phyloP scores from a whole-genome alignment of 2,797 vertebrate genomes.

The Cottoperca gobio region DNA sequence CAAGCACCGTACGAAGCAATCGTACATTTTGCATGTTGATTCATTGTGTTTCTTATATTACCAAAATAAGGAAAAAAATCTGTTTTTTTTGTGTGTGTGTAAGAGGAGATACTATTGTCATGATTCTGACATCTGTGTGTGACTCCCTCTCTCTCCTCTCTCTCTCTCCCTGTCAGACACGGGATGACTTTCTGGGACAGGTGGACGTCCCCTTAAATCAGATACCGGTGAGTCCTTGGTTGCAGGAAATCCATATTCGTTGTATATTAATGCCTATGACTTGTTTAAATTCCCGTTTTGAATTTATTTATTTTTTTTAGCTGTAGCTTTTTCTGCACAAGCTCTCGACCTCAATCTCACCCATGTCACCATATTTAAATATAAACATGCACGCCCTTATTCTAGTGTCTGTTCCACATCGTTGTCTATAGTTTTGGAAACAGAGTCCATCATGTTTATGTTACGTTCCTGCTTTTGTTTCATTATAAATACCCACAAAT shows the following conservation, averaged over 20 bases:
- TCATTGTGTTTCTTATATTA: too few relatives aligned
- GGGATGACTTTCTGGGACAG: slow-evolving; percentile 98
- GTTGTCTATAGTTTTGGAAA: slow-evolving; percentile 74
- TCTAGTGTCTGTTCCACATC: slow-evolving; percentile 69
- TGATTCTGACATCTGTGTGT: slow-evolving; percentile 33
- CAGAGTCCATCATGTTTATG: slow-evolving; percentile 64
- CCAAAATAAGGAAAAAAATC: too few relatives aligned
- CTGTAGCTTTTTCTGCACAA: slow-evolving; percentile 19
- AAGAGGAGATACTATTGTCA: slow-evolving; percentile 5
- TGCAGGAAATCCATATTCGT: slow-evolving; percentile 8
- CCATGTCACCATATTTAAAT: slow-evolving; percentile 50
- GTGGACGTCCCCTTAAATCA: slow-evolving; percentile 97
- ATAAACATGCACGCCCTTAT: slow-evolving; percentile 58
- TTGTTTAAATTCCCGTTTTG: neutral
- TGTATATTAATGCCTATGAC: neutral
- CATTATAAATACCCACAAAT: slow-evolving; percentile 67
- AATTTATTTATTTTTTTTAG: slow-evolving; percentile 20
- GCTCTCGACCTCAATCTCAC: slow-evolving; percentile 46
- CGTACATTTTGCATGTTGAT: too few relatives aligned
- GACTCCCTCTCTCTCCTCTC: neutral
- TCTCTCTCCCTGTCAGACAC: slow-evolving; percentile 85
- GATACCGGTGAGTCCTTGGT: slow-evolving; percentile 86
- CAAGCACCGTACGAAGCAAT: too few relatives aligned
- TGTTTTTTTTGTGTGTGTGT: neutral
- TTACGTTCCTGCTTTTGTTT: slow-evolving; percentile 63